phyloP scores from a whole-genome alignment of 2,888 invertebrate genomes.

The Lampropteryx suffumata region DNA sequence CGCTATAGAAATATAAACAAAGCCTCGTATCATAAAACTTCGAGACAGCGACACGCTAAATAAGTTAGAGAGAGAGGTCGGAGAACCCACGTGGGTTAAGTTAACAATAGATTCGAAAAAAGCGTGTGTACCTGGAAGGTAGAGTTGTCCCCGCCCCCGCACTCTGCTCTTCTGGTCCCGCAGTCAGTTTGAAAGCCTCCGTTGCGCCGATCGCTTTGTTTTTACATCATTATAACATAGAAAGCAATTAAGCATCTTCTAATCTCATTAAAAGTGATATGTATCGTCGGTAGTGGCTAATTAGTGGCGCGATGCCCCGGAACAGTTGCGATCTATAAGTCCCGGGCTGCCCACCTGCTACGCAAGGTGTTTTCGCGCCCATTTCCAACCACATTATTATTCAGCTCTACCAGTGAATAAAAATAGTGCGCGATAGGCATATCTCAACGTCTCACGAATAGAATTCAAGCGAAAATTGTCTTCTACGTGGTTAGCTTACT shows the following conservation, averaged over 20 bases:
- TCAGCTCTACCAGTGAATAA: conserved; percentile 32
- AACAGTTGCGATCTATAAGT: conserved; percentile 47
- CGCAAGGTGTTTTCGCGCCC: conserved; percentile 66
- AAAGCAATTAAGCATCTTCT: conserved; percentile 27
- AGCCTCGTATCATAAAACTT: conserved; percentile 49
- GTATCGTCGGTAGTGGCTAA: conserved; percentile 40
- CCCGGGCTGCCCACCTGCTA: conserved; percentile 57
- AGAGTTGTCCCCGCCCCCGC: conserved; percentile 59
- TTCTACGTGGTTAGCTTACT: conserved; percentile 71
- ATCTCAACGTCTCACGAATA: conserved; percentile 48
- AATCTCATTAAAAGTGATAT: conserved; percentile 45
- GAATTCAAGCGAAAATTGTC: conserved; percentile 69
- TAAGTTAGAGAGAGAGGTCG: conserved; percentile 56
- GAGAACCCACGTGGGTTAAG: conserved; percentile 71
- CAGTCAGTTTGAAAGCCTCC: conserved; percentile 67
- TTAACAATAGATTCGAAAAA: conserved; percentile 77
- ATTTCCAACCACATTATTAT: conserved; percentile 41
- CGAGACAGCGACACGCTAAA: conserved; percentile 44
- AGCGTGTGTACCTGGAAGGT: conserved; percentile 74
- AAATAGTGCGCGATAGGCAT: conserved; percentile 40
- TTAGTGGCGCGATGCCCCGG: conserved; percentile 46
- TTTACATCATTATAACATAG: conserved; percentile 21
- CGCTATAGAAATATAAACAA: conserved; percentile 71
- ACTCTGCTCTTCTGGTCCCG: conserved; percentile 37
- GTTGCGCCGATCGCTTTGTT: conserved; percentile 49